Evolutionary conservation across 2,888 invertebrate genomes (phyloP).

Genomic region (Galeruca laticollis): DNA sequence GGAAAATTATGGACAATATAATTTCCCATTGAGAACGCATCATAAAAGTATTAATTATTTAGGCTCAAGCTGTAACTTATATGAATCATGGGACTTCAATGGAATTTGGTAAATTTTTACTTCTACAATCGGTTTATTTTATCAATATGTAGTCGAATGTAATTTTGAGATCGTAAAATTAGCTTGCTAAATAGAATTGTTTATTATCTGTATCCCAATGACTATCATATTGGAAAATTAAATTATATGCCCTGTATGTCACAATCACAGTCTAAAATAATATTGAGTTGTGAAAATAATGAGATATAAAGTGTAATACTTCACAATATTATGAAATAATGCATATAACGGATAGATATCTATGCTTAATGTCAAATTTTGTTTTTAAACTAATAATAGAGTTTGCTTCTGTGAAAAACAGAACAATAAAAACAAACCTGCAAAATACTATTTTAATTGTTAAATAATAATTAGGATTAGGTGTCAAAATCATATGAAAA

Average conservation of each 20-base stretch:
- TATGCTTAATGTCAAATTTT: too few relatives aligned
- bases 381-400: too few relatives aligned
- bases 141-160: conserved; percentile 2
- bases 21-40: conserved; percentile 11
- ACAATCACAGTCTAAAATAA: background rate
- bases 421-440: too few relatives aligned
- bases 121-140: conserved; percentile 12
- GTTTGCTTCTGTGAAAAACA: too few relatives aligned
- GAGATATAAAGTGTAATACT: too few relatives aligned
- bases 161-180: conserved; percentile 3
- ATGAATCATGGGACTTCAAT: background rate
- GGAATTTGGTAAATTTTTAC: background rate
- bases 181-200: background rate
- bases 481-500: too few relatives aligned
- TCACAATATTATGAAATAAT: too few relatives aligned
- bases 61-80: background rate
- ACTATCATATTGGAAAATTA: background rate
- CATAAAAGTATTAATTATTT: conserved; percentile 17
- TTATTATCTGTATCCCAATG: background rate
- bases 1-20: background rate
- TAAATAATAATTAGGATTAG: too few relatives aligned
- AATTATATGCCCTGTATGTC: conserved; percentile 2
- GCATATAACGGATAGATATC: too few relatives aligned
- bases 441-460: too few relatives aligned
- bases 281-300: too few relatives aligned